Conservation (phyloP, 1,140 invertebrate genomes). For the Teleopsis dalmanni region DNA sequence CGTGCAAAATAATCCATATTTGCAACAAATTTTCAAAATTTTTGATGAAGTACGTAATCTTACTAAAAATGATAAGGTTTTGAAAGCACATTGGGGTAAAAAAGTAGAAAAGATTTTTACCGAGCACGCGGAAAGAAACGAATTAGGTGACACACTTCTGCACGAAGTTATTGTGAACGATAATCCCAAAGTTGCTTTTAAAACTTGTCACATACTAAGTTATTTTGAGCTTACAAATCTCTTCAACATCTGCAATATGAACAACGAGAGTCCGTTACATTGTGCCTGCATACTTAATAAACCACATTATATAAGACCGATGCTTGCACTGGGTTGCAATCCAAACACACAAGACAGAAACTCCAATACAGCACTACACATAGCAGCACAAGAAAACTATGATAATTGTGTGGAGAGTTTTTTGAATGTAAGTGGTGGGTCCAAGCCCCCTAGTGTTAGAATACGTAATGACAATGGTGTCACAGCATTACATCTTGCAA, state of each 20-base stretch:
- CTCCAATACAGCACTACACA: slow-evolving; percentile 49
- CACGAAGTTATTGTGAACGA: slow-evolving; percentile 35
- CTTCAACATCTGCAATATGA: slow-evolving; percentile 24
- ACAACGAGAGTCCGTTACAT: slow-evolving; percentile 47
- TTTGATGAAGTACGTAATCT: slow-evolving; percentile 17
- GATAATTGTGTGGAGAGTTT: slow-evolving; percentile 30
- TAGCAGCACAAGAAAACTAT: slow-evolving; percentile 45
- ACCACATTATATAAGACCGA: slow-evolving; percentile 32
- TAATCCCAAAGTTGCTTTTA: slow-evolving; percentile 24
- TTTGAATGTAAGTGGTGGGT: slow-evolving; percentile 17
- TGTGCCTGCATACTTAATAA: slow-evolving; percentile 47
- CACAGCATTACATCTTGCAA: slow-evolving; percentile 49
- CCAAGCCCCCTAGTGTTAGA: slow-evolving; percentile 26
- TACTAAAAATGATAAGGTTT: slow-evolving; percentile 1
- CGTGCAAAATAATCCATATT: slow-evolving; percentile 8
- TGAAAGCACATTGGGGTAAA: slow-evolving; percentile 4
- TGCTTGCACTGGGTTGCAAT: slow-evolving; percentile 46
- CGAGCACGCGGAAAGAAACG: slow-evolving; percentile 24
- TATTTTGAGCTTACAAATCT: slow-evolving; percentile 32
- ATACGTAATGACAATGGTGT: slow-evolving; percentile 45
- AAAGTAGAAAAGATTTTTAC: slow-evolving; percentile 23
- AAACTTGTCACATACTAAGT: slow-evolving; percentile 25
- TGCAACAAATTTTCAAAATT: slow-evolving; percentile 25
- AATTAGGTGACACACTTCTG: slow-evolving; percentile 26
- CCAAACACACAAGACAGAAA: slow-evolving; percentile 46